phyloP scores from a whole-genome alignment of 2,113 vertebrate genomes.

The Trichomycterus rosablanca region DNA sequence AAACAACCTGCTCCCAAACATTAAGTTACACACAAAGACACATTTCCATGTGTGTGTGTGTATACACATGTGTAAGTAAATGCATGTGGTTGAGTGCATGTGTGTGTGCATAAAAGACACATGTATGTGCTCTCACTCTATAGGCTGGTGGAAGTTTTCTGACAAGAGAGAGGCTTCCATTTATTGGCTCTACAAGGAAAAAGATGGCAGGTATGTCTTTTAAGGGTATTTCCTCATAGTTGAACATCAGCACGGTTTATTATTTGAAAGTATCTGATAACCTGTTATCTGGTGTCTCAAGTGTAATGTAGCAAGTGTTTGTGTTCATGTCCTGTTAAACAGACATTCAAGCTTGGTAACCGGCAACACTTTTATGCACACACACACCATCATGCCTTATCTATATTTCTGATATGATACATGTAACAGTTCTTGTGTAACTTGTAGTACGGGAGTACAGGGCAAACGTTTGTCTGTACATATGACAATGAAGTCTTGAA shows the following conservation, averaged over 20 bases:
- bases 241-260: neutral
- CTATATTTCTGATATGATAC: no score
- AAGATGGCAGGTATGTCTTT: conserved; percentile 56
- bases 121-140: conserved; percentile 8
- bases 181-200: conserved; percentile 52
- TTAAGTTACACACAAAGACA: neutral
- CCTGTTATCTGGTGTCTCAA: conserved; percentile 16
- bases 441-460: no score
- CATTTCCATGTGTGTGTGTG: neutral
- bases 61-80: no score
- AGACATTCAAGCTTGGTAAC: no score
- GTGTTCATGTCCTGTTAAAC: conserved; percentile 20
- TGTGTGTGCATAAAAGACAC: neutral
- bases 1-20: neutral
- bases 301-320: conserved; percentile 12
- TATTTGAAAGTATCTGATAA: no score
- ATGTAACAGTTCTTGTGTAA: no score
- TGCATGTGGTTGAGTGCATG: no score
- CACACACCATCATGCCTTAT: no score
- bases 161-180: conserved; percentile 57
- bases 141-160: conserved; percentile 38
- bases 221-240: no score
- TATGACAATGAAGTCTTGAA: no score
- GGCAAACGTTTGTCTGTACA: no score
- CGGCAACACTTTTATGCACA: no score